Conservation (phyloP, 1,140 invertebrate species). For the Hylyphantes graminicola region DNA sequence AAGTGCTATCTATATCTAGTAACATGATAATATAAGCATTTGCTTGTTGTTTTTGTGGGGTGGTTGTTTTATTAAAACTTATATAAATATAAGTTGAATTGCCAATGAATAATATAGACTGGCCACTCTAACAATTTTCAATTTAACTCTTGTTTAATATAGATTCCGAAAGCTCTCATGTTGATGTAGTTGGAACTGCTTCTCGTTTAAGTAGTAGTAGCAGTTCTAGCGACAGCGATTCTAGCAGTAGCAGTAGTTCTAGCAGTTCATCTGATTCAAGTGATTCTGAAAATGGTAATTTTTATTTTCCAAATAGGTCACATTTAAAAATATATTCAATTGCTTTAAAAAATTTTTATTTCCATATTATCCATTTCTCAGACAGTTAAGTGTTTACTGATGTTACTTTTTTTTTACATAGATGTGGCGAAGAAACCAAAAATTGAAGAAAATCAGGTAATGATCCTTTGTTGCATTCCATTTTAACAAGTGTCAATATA, state of each 20-base stretch:
- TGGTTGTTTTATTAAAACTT: neutral
- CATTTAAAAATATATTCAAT: neutral
- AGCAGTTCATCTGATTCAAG: constrained; percentile 71
- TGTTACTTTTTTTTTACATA: neutral
- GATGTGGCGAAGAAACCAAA: constrained; percentile 52
- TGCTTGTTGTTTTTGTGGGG: no score
- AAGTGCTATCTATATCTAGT: no score
- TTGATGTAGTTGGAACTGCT: constrained; percentile 70
- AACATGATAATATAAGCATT: no score
- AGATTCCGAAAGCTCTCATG: constrained; percentile 65
- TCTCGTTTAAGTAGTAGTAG: constrained; percentile 72
- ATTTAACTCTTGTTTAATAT: constrained; percentile 41
- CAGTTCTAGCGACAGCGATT: constrained; percentile 72
- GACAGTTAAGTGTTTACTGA: neutral
- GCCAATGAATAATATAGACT: neutral
- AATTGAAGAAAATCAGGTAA: constrained; percentile 56
- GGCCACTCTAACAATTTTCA: neutral
- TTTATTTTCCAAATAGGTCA: neutral
- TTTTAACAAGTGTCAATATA: neutral
- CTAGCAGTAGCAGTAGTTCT: constrained; percentile 66
- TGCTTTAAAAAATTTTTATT: neutral
- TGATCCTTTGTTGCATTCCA: neutral
- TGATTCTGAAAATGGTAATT: constrained; percentile 73
- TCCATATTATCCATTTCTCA: neutral
- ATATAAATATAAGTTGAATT: neutral